Evolutionary conservation across 2,888 invertebrate species (phyloP).

Genomic region (Notocelia uddmanniana): DNA sequence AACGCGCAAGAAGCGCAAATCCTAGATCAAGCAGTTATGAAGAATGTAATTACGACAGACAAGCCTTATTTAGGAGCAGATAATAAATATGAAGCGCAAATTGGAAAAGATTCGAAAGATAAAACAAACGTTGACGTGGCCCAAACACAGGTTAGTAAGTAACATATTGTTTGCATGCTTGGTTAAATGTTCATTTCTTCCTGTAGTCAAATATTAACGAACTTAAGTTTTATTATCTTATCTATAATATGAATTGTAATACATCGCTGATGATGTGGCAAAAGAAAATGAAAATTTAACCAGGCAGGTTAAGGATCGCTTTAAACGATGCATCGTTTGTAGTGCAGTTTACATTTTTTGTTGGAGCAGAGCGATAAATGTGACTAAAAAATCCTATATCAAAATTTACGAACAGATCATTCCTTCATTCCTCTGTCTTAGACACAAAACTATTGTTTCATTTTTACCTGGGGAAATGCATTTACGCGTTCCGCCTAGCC

Average conservation of each 20-base stretch:
- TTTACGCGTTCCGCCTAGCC: too few species aligned
- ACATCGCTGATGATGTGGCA: background rate
- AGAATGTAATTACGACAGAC: constrained; percentile 1
- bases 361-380: too few species aligned
- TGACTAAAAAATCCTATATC: too few species aligned
- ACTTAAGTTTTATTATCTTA: background rate
- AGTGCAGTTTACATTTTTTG: too few species aligned
- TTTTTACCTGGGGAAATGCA: too few species aligned
- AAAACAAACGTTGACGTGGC: background rate
- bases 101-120: constrained; percentile 28
- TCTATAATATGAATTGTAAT: background rate
- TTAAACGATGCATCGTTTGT: too few species aligned
- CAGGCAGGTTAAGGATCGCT: background rate
- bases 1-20: constrained; percentile 23
- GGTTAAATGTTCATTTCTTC: background rate
- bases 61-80: constrained; percentile 26
- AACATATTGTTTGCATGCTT: background rate
- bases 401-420: too few species aligned
- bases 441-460: too few species aligned
- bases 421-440: too few species aligned
- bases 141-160: constrained; percentile 25
- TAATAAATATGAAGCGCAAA: constrained; percentile 35
- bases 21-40: background rate
- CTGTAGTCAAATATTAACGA: background rate
- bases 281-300: background rate